Evolutionary conservation across 2,797 vertebrate species (phyloP).

Genomic region (Platyrinchus mystaceus): DNA sequence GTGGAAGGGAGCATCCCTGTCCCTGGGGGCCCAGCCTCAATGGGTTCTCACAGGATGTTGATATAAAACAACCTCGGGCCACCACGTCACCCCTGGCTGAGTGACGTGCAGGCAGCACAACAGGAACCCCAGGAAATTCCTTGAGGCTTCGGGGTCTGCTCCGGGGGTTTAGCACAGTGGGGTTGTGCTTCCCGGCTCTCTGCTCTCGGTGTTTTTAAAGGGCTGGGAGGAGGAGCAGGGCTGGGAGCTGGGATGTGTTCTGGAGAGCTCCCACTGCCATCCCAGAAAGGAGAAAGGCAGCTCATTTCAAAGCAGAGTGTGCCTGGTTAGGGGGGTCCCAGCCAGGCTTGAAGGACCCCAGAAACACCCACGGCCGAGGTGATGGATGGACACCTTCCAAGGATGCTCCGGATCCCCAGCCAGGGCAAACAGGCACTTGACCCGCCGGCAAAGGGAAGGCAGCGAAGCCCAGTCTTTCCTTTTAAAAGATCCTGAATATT

Average conservation of each 20-base stretch:
- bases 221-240: not conserved
- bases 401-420: not conserved
- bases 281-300: not conserved
- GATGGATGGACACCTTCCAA: not conserved
- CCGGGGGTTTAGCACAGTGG: not conserved
- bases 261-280: not conserved
- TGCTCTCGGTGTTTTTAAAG: not conserved
- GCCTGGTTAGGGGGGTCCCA: not conserved
- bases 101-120: not conserved
- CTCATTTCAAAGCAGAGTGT: not conserved
- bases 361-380: fast-evolving
- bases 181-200: fast-evolving
- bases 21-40: not conserved
- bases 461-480: not conserved
- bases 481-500: not conserved
- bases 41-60: not conserved
- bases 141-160: not conserved
- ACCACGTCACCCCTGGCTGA: fast-evolving
- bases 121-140: not conserved
- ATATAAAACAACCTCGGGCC: not conserved
- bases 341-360: not conserved
- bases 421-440: not conserved
- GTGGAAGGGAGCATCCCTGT: not conserved
- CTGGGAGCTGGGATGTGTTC: not conserved
- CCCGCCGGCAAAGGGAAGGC: not conserved